phyloP scores from a whole-genome alignment of 2,888 invertebrate genomes.

The Leucophenga montana region DNA sequence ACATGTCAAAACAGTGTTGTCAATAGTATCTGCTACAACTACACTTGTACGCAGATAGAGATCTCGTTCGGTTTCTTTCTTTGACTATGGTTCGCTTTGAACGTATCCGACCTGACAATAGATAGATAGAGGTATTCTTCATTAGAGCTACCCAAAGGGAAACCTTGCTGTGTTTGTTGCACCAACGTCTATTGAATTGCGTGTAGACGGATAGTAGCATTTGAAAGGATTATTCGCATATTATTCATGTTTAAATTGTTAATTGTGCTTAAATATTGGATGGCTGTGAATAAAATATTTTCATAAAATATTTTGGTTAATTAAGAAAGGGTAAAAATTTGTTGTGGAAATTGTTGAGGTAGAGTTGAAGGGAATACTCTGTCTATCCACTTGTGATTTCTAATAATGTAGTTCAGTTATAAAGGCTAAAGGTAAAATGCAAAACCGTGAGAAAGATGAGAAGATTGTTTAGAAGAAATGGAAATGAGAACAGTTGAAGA shows the following conservation, averaged over 20 bases:
- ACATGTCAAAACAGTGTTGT: slow-evolving; percentile 60
- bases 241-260: slow-evolving; percentile 64
- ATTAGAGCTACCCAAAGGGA: slow-evolving; percentile 38
- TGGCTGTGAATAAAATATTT: slow-evolving; percentile 59
- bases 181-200: slow-evolving; percentile 39
- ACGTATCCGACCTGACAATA: slow-evolving; percentile 54
- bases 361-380: slow-evolving; percentile 32
- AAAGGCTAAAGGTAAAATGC: too few species aligned
- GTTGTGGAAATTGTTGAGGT: slow-evolving; percentile 15
- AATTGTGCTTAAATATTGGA: slow-evolving; percentile 66
- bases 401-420: too few species aligned
- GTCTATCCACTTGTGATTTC: slow-evolving; percentile 20
- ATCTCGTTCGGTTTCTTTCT: background rate
- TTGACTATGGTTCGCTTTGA: slow-evolving; percentile 48
- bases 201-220: slow-evolving; percentile 26
- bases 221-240: slow-evolving; percentile 55
- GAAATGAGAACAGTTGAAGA: too few species aligned
- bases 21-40: slow-evolving; percentile 31
- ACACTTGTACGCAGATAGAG: too few species aligned
- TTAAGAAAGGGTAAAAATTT: slow-evolving; percentile 55
- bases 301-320: slow-evolving; percentile 63
- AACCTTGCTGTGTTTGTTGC: slow-evolving; percentile 30
- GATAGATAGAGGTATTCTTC: slow-evolving; percentile 27
- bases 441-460: too few species aligned
- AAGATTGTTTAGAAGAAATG: too few species aligned